Conservation (phyloP, 2,888 invertebrate genomes). For the Cheiracanthium punctorium region DNA sequence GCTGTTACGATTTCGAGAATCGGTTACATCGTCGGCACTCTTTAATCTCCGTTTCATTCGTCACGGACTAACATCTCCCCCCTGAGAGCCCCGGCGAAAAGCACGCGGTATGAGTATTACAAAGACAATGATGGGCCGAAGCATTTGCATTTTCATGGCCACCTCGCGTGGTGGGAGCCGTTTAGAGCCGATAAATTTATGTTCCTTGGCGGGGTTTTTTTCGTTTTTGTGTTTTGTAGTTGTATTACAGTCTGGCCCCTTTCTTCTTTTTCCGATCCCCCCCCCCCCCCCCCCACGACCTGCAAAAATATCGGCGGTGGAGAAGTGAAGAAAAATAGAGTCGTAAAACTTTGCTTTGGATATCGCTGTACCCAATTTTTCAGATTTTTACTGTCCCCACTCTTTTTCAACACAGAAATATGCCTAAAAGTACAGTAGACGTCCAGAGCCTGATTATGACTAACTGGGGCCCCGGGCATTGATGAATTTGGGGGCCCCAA, state of each 20-base stretch:
- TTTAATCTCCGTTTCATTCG: constrained; percentile 59
- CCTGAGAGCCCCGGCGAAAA: constrained; percentile 9
- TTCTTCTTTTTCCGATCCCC: neutral
- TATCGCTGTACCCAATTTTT: too few relatives aligned
- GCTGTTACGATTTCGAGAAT: neutral
- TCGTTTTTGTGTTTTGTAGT: neutral
- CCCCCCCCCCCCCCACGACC: neutral
- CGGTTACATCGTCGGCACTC: constrained; percentile 49
- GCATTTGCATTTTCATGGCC: constrained; percentile 53
- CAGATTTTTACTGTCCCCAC: too few relatives aligned
- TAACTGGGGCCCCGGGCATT: too few relatives aligned
- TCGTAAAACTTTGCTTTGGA: neutral
- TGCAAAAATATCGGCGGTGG: neutral
- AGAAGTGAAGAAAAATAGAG: neutral
- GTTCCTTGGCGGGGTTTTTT: neutral
- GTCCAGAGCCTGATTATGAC: too few relatives aligned
- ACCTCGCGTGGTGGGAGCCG: constrained; percentile 36
- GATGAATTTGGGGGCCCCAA: too few relatives aligned
- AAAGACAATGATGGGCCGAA: constrained; percentile 27
- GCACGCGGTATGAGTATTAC: neutral
- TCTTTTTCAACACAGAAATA: too few relatives aligned
- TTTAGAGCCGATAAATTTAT: constrained; percentile 20
- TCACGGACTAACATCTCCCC: constrained; percentile 40
- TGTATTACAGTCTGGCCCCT: neutral
- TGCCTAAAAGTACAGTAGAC: too few relatives aligned